Percentiles rank a stretch among this genome's conserved stretches.
Evolutionary conservation across 1,140 invertebrate species (phyloP).

Genomic region (Drosophila oshimai): DNA sequence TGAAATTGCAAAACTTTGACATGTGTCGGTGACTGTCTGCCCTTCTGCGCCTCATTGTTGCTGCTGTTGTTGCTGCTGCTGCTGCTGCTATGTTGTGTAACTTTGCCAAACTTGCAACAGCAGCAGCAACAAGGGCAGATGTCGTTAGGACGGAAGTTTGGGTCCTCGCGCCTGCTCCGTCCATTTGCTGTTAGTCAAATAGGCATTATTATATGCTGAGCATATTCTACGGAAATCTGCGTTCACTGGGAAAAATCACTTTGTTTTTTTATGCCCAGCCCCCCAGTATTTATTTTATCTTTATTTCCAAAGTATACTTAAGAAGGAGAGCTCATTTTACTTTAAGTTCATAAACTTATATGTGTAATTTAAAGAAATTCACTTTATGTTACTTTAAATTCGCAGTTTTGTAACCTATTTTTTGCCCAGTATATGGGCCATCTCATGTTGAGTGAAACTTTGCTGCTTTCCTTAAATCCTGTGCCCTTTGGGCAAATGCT

Average conservation of each 20-base stretch:
- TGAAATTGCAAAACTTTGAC: conserved; percentile 73
- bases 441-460: background rate
- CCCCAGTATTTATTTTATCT: no score
- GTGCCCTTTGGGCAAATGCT: background rate
- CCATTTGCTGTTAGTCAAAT: conserved; percentile 36
- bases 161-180: background rate
- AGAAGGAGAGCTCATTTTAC: background rate
- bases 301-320: no score
- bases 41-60: conserved; percentile 3
- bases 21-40: conserved; percentile 51
- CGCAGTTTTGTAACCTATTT: background rate
- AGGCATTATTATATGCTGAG: conserved; percentile 41
- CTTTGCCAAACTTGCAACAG: conserved; percentile 63
- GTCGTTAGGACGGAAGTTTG: conserved; percentile 52
- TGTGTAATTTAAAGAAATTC: no score
- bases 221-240: background rate
- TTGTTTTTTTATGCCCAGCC: no score
- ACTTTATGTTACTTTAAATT: background rate
- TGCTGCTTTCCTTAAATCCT: background rate
- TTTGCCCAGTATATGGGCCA: background rate
- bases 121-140: conserved; percentile 2
- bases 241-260: background rate
- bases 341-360: no score
- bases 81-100: no score
- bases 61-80: conserved; percentile 1